Evolutionary conservation across 2,888 invertebrate genomes (phyloP).

Genomic region (Apotomis betuletana): DNA sequence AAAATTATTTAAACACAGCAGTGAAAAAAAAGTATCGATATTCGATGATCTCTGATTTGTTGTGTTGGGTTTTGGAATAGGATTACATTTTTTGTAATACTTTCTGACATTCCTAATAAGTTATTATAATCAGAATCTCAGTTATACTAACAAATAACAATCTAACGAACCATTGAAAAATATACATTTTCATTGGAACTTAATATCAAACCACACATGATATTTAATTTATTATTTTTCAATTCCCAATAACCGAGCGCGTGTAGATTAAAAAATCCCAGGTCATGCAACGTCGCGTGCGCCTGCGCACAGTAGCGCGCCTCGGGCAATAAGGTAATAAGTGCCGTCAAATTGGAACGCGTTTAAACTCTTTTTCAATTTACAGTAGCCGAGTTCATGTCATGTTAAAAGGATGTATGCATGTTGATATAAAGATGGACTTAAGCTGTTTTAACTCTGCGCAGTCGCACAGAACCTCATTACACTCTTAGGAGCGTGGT

Average conservation of each 20-base stretch:
- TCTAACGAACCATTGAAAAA: too few relatives aligned
- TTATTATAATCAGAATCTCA: too few relatives aligned
- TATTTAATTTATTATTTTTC: slow-evolving; percentile 41
- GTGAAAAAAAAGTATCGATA: too few relatives aligned
- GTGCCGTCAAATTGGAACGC: neutral
- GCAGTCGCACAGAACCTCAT: slow-evolving; percentile 26
- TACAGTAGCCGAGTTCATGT: slow-evolving; percentile 6
- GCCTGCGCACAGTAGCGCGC: slow-evolving; percentile 52
- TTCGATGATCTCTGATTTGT: too few relatives aligned
- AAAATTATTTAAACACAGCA: too few relatives aligned
- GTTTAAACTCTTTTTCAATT: neutral
- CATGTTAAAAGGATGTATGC: neutral
- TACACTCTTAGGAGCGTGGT: slow-evolving; percentile 30
- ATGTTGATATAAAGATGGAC: neutral
- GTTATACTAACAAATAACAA: too few relatives aligned
- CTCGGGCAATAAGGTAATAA: slow-evolving; percentile 1
- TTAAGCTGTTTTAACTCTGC: neutral
- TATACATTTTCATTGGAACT: neutral
- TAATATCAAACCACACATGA: slow-evolving; percentile 1
- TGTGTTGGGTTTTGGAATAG: neutral
- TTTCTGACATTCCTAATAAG: too few relatives aligned
- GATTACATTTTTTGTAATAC: too few relatives aligned
- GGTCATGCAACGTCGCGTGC: slow-evolving; percentile 79
- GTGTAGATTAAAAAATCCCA: slow-evolving; percentile 42
- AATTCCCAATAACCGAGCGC: slow-evolving; percentile 34